Evolutionary conservation across 2,888 invertebrate species (phyloP).

Genomic region (Dryocosmus kuriphilus): DNA sequence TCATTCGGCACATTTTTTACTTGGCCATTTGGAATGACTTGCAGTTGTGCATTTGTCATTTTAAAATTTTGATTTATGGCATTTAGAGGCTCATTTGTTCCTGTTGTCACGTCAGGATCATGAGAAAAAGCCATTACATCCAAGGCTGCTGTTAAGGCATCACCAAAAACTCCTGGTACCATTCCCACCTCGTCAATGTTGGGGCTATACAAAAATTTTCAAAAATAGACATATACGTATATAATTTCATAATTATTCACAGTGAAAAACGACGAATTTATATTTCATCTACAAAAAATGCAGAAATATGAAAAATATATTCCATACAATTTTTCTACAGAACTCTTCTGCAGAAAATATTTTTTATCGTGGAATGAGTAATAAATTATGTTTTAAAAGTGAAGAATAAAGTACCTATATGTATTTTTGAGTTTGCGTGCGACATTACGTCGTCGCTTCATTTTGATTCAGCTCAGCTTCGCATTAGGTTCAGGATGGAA

Average conservation of each 20-base stretch:
- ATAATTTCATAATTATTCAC: too few relatives aligned
- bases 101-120: conserved; percentile 81
- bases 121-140: conserved; percentile 91
- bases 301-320: too few relatives aligned
- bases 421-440: conserved; percentile 4
- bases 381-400: background rate
- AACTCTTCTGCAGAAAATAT: too few relatives aligned
- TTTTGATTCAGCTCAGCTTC: background rate
- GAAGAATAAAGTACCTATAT: background rate
- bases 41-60: conserved; percentile 46
- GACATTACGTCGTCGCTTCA: conserved; percentile 21
- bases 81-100: conserved; percentile 66
- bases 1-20: conserved; percentile 43
- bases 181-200: conserved; percentile 39
- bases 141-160: conserved; percentile 86
- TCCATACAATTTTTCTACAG: background rate
- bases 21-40: conserved; percentile 49
- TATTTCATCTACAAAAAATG: too few relatives aligned
- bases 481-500: background rate
- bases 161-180: conserved; percentile 77
- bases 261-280: too few relatives aligned
- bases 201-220: conserved; percentile 55
- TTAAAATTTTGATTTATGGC: conserved; percentile 64
- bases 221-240: background rate
- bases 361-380: background rate